These are phyloP conservation scores for Diceros bicornis DNA, from an alignment of 2,797 vertebrate species.

Conservation along the genomic window DNA sequence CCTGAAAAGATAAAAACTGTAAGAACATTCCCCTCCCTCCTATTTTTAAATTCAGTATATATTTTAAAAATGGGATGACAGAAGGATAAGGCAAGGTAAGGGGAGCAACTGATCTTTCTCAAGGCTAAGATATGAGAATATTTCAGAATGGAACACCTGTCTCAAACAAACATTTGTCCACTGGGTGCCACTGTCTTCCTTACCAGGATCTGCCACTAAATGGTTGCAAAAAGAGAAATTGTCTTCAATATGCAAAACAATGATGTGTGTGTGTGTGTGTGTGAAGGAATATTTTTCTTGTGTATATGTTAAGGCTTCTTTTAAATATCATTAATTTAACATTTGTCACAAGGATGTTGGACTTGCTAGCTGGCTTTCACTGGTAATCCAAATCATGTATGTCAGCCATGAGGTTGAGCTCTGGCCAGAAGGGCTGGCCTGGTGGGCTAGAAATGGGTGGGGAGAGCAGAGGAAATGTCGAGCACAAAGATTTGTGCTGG, in stretches of 20 bases:
- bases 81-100: neutral
- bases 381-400: neutral
- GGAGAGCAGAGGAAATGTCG: neutral
- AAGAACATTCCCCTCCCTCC: neutral
- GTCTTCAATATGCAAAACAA: neutral
- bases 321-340: slow-evolving; percentile 10
- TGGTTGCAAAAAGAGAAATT: neutral
- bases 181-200: slow-evolving; percentile 84
- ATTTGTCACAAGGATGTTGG: neutral
- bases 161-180: slow-evolving; percentile 77
- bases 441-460: neutral
- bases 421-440: neutral
- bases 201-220: neutral
- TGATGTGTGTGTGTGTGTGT: neutral
- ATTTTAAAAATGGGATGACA: neutral
- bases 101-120: neutral
- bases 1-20: slow-evolving; percentile 12
- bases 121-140: neutral
- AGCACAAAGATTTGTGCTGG: neutral
- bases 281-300: neutral
- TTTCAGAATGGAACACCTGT: slow-evolving; percentile 27
- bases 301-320: neutral
- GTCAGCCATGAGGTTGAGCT: neutral
- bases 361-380: neutral
- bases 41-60: slow-evolving; percentile 1